A percentile compares a stretch with the other conserved stretches of the same genome.
Evolutionary conservation across 2,888 invertebrate species (phyloP).

Genomic region (Cylloceria caligata): DNA sequence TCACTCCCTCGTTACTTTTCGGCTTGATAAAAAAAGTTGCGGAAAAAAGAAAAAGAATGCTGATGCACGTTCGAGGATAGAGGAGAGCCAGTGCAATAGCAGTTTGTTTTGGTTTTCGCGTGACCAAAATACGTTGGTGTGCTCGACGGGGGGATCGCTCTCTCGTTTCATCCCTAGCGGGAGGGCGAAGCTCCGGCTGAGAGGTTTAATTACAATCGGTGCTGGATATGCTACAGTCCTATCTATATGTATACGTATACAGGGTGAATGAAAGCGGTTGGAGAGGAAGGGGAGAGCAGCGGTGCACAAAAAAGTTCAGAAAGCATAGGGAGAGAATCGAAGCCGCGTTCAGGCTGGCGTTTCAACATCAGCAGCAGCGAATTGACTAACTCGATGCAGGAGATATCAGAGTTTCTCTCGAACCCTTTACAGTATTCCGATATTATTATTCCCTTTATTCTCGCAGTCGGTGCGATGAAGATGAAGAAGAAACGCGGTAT

Average conservation of each 20-base stretch:
- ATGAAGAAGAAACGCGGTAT: slow-evolving; percentile 36
- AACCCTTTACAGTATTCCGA: slow-evolving; percentile 61
- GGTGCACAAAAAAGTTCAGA: slow-evolving; percentile 2
- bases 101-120: slow-evolving; percentile 77
- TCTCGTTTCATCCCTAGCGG: slow-evolving; percentile 77
- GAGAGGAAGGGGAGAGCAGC: neutral
- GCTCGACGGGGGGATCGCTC: slow-evolving; percentile 71
- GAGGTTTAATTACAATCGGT: slow-evolving; percentile 70
- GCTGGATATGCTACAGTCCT: slow-evolving; percentile 45
- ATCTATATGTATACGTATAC: neutral
- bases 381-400: slow-evolving; percentile 44
- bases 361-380: slow-evolving; percentile 32
- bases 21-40: neutral
- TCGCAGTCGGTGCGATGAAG: slow-evolving; percentile 32
- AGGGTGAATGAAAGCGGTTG: neutral
- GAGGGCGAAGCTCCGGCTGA: slow-evolving; percentile 73
- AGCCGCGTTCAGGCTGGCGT: slow-evolving; percentile 29
- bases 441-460: slow-evolving; percentile 52
- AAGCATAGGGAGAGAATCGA: slow-evolving; percentile 5
- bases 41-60: slow-evolving; percentile 18
- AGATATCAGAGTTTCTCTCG: slow-evolving; percentile 23
- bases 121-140: slow-evolving; percentile 78
- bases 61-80: slow-evolving; percentile 26
- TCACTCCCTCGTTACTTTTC: neutral
- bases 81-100: slow-evolving; percentile 63